Conservation (phyloP, 53 echinoderm and acorn worm species). For the Paracentrotus lividus region DNA sequence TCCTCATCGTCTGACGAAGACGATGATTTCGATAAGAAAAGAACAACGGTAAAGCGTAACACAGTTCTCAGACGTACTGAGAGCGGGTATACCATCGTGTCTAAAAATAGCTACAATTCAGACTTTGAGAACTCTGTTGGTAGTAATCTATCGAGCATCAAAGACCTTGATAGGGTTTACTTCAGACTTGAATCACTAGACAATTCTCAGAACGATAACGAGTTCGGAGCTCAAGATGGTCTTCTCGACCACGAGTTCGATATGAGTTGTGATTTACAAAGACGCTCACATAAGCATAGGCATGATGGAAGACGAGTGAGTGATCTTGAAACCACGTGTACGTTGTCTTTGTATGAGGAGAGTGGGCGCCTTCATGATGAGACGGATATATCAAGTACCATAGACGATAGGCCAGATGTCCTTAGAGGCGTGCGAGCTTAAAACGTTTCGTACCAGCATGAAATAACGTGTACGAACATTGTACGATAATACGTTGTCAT, state of each 20-base stretch:
- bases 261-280: constrained; percentile 57
- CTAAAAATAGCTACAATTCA: constrained; percentile 48
- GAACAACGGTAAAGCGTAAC: constrained; percentile 50
- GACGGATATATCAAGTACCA: constrained; percentile 13
- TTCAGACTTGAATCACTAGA: constrained; percentile 66
- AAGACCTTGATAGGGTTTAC: constrained; percentile 51
- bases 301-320: constrained; percentile 31
- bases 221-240: constrained; percentile 52
- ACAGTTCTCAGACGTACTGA: constrained; percentile 53
- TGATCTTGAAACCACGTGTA: constrained; percentile 66
- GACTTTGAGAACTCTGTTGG: constrained; percentile 63
- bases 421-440: constrained; percentile 15
- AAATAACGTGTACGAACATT: too few species aligned
- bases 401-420: constrained; percentile 67
- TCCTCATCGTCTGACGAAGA: constrained; percentile 53
- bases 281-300: not conserved
- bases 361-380: constrained; percentile 56
- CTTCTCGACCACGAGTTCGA: constrained; percentile 66
- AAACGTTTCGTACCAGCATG: too few species aligned
- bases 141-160: not conserved
- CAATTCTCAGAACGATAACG: not conserved
- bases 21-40: not conserved
- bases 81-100: constrained; percentile 60
- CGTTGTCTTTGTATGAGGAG: constrained; percentile 60
- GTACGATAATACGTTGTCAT: too few species aligned